A percentile compares a stretch with the other conserved stretches of the same genome.
These are phyloP conservation scores for Acanthosepion esculentum DNA, from an alignment of 2,888 invertebrate species.

Conservation along the genomic window DNA sequence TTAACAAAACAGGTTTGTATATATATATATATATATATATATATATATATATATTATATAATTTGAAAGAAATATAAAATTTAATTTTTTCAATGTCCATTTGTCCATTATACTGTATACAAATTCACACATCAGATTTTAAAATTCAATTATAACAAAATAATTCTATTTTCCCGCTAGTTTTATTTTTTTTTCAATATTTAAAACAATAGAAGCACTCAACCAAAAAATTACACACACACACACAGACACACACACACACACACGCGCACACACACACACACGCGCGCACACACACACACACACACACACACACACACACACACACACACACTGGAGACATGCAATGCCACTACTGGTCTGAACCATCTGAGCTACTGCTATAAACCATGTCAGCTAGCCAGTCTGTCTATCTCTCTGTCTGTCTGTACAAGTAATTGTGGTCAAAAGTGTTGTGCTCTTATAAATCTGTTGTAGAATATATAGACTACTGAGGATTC, in stretches of 20 bases:
- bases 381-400: not conserved
- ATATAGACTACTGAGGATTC: not conserved
- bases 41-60: not conserved
- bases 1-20: not conserved
- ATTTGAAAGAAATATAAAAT: not conserved
- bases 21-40: not conserved
- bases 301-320: not conserved
- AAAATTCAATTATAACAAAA: not conserved
- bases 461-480: not conserved
- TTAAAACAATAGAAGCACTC: not conserved
- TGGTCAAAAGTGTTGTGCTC: not conserved
- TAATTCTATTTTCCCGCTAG: not conserved
- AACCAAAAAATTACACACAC: not conserved
- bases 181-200: not conserved
- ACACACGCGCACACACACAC: not conserved
- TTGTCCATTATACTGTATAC: not conserved
- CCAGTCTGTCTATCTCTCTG: not conserved
- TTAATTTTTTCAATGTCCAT: not conserved
- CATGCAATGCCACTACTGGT: not conserved
- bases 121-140: not conserved
- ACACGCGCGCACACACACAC: not conserved
- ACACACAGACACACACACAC: not conserved
- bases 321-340: too few species aligned
- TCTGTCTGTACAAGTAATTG: not conserved
- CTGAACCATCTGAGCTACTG: not conserved